A percentile compares a stretch with the other conserved stretches of the same genome.
Evolutionary conservation across 2,113 vertebrate species (phyloP).

Genomic region (Spilogale gracilis): DNA sequence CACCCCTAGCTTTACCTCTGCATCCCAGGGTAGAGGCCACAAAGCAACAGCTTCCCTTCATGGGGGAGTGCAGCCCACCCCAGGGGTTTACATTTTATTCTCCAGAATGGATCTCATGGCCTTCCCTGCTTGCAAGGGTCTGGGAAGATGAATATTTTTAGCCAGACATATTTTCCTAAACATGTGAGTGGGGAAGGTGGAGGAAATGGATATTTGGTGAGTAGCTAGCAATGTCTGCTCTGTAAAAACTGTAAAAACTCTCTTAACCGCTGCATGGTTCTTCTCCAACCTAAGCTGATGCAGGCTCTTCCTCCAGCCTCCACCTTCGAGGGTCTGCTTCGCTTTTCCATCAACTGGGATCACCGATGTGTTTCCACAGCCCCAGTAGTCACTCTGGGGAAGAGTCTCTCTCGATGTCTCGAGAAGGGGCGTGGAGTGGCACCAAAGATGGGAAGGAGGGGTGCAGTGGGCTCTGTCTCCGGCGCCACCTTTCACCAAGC

Average conservation of each 20-base stretch:
- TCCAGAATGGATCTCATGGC: neutral
- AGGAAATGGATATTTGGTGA: neutral
- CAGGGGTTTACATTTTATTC: neutral
- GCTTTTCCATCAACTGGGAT: neutral
- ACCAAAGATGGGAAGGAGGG: neutral
- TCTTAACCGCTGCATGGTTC: neutral
- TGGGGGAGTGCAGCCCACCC: neutral
- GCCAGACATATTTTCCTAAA: neutral
- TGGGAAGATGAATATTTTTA: constrained; percentile 35
- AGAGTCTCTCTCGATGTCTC: neutral
- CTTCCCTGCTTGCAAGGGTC: neutral
- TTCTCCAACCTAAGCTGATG: neutral
- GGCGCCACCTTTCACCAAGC: neutral
- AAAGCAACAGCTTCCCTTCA: neutral
- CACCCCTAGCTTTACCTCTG: neutral
- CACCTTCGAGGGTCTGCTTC: neutral
- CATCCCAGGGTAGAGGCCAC: neutral
- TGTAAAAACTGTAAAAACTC: neutral
- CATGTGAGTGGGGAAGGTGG: neutral
- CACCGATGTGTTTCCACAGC: rapidly evolving
- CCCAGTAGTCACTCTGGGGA: neutral
- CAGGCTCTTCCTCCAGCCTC: neutral
- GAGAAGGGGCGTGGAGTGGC: neutral
- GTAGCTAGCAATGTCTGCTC: neutral
- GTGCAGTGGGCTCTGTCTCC: neutral